Conservation (phyloP, 2,888 invertebrate genomes). For the Rhopalosiphum nymphaeae region DNA sequence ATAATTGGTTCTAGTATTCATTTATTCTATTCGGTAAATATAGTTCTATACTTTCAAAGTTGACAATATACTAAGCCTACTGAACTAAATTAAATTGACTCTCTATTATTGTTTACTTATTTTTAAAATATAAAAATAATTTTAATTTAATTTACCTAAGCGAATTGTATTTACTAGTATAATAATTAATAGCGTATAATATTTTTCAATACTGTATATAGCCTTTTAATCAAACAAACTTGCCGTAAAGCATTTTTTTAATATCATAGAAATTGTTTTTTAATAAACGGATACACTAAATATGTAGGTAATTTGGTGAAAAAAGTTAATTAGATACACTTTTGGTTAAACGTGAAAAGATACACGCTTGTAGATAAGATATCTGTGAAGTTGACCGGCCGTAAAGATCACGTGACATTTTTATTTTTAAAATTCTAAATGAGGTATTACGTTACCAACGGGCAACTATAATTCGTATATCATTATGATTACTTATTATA, state of each 20-base stretch:
- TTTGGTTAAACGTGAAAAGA: background rate
- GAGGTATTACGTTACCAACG: background rate
- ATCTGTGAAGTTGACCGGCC: background rate
- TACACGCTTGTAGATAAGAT: background rate
- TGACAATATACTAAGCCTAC: background rate
- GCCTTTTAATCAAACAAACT: background rate
- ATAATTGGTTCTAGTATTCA: background rate
- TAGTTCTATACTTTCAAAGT: background rate
- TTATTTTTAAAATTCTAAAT: background rate
- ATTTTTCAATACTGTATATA: background rate
- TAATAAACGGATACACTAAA: background rate
- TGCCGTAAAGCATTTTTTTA: background rate
- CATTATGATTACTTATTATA: background rate
- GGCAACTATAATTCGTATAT: background rate
- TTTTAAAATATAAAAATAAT: background rate
- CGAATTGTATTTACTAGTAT: background rate
- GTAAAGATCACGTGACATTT: background rate
- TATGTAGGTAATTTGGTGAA: background rate
- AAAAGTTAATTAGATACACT: background rate
- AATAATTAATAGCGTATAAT: too few relatives aligned
- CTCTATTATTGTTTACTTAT: background rate
- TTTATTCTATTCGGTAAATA: background rate
- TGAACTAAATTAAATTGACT: background rate
- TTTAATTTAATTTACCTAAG: background rate
- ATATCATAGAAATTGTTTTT: background rate